Percentiles rank a stretch among this genome's conserved stretches.
Conservation (phyloP, 1,140 invertebrate genomes). For the Drosophila leontia region DNA sequence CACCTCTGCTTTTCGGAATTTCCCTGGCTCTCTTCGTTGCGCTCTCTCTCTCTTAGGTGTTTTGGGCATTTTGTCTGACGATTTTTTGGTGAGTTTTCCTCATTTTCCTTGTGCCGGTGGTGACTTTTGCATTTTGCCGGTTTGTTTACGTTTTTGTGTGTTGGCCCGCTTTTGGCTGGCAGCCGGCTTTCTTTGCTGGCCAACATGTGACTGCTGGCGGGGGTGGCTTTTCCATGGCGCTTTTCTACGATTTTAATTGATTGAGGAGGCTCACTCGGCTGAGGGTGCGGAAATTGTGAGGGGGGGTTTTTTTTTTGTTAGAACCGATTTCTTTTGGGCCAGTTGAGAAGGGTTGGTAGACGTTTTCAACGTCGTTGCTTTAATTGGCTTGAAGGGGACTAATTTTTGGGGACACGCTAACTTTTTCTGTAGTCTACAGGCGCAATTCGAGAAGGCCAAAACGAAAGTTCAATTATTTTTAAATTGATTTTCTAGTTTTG, state of each 20-base stretch:
- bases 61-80: conserved; percentile 10
- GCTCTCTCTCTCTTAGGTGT: conserved; percentile 30
- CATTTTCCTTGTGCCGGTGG: conserved; percentile 35
- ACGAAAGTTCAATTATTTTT: background rate
- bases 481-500: background rate
- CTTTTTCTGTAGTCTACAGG: background rate
- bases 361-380: conserved; percentile 1
- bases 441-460: background rate
- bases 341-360: conserved; percentile 25
- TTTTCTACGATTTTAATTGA: conserved; percentile 40
- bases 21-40: conserved; percentile 24
- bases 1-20: conserved; percentile 32
- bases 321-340: conserved; percentile 2
- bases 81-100: conserved; percentile 60
- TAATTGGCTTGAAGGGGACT: conserved; percentile 13
- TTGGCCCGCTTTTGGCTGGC: conserved; percentile 43
- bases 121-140: conserved; percentile 74
- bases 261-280: conserved; percentile 15
- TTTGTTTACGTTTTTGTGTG: conserved; percentile 80
- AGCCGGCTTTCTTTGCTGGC: conserved; percentile 62
- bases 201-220: conserved; percentile 53
- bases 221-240: conserved; percentile 26
- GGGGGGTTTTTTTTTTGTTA: conserved; percentile 2
- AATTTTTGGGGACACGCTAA: background rate
- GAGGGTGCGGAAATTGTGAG: conserved; percentile 21